Evolutionary conservation across 2,113 vertebrate genomes (phyloP).

Genomic region (Callospermophilus lateralis): DNA sequence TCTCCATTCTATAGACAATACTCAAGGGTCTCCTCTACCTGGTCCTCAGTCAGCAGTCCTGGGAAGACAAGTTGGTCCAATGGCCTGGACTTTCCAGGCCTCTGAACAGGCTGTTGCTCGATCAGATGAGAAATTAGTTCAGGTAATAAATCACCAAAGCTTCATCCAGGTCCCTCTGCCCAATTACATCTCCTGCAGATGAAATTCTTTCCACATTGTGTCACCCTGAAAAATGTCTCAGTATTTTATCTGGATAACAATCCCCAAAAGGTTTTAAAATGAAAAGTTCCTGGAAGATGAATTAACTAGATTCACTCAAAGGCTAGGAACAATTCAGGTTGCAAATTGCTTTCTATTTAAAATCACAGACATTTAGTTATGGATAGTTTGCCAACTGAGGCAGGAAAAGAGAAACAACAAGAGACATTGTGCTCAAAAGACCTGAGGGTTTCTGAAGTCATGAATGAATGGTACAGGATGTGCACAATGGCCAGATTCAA

Average conservation of each 20-base stretch:
- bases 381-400: neutral
- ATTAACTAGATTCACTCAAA: neutral
- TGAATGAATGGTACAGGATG: neutral
- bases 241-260: neutral
- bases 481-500: neutral
- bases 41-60: neutral
- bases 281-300: slow-evolving; percentile 23
- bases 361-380: slow-evolving; percentile 49
- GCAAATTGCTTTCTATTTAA: slow-evolving; percentile 51
- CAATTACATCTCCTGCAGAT: neutral
- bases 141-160: neutral
- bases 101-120: neutral
- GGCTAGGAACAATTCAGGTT: neutral
- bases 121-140: neutral
- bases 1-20: neutral
- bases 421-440: neutral
- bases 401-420: neutral
- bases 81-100: neutral
- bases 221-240: neutral
- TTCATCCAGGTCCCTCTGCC: neutral
- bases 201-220: neutral
- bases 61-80: neutral
- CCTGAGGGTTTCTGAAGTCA: neutral
- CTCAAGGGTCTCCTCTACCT: neutral
- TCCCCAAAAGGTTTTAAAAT: slow-evolving; percentile 14